A percentile compares a stretch with the other conserved stretches of the same genome.
These are phyloP conservation scores for Ostrea denselamellosa DNA, from an alignment of 1,140 invertebrate species.

Conservation along the genomic window DNA sequence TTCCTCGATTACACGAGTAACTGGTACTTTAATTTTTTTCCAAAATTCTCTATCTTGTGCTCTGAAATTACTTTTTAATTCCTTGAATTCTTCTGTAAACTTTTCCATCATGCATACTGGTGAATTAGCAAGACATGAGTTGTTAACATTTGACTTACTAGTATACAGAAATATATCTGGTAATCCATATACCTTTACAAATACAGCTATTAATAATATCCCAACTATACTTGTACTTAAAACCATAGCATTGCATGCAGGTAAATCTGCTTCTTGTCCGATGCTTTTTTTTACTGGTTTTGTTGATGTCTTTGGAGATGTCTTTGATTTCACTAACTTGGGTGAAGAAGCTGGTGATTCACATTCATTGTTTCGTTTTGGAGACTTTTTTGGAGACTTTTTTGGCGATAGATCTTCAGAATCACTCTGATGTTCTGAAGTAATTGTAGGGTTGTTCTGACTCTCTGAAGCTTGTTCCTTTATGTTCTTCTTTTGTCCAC, in stretches of 20 bases:
- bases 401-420: not conserved
- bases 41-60: slow-evolving; percentile 57
- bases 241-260: not conserved
- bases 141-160: not conserved
- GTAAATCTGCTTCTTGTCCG: not conserved
- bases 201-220: not conserved
- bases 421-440: not conserved
- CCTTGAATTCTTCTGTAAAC: slow-evolving; percentile 20
- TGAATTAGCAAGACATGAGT: too few relatives aligned
- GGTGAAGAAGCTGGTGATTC: not conserved
- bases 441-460: not conserved
- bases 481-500: not conserved
- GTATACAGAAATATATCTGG: not conserved
- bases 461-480: not conserved
- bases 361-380: not conserved
- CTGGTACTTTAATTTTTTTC: slow-evolving; percentile 53
- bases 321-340: not conserved
- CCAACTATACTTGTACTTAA: not conserved
- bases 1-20: slow-evolving; percentile 56
- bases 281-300: not conserved
- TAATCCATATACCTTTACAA: not conserved
- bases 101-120: slow-evolving; percentile 10
- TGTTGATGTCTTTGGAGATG: too few relatives aligned
- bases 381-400: not conserved
- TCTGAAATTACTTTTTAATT: slow-evolving; percentile 43